A percentile compares a stretch with the other conserved stretches of the same genome.
Evolutionary conservation across 2,113 vertebrate species (phyloP).

Genomic region (Engraulis encrasicolus): DNA sequence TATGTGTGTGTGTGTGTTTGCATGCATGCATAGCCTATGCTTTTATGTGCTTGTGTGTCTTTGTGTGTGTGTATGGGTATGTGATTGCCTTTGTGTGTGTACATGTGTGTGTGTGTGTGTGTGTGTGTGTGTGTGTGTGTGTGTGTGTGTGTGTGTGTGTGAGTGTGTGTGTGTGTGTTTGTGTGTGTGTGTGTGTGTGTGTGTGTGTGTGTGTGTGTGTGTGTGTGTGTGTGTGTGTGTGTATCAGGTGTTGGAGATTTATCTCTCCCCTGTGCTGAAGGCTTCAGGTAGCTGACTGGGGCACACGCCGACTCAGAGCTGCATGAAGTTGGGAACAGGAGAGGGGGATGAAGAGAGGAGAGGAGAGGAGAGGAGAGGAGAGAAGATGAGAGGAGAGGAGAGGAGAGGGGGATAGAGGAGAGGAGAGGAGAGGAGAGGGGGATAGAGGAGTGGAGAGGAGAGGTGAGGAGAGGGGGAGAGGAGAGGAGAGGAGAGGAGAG

Average conservation of each 20-base stretch:
- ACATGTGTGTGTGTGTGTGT: neutral
- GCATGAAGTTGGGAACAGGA: neutral
- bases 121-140: neutral
- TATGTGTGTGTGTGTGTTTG: neutral
- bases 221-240: neutral
- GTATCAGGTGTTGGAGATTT: constrained; percentile 24
- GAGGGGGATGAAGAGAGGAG: neutral
- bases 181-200: neutral
- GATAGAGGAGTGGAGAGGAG: too few relatives aligned
- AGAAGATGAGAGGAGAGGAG: too few relatives aligned
- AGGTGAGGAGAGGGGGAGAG: too few relatives aligned
- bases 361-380: too few relatives aligned
- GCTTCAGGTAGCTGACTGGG: neutral
- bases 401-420: too few relatives aligned
- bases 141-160: neutral
- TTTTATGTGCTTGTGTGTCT: neutral
- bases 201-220: neutral
- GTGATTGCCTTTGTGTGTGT: too few relatives aligned
- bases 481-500: too few relatives aligned
- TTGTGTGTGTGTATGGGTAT: too few relatives aligned
- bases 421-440: too few relatives aligned
- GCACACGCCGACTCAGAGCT: constrained; percentile 28
- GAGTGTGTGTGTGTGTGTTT: neutral
- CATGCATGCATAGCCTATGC: too few relatives aligned
- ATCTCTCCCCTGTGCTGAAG: neutral